Percentiles rank a stretch among this genome's conserved stretches.
phyloP scores from a whole-genome alignment of 2,888 invertebrate genomes.

The Aspidiotus destructor region DNA sequence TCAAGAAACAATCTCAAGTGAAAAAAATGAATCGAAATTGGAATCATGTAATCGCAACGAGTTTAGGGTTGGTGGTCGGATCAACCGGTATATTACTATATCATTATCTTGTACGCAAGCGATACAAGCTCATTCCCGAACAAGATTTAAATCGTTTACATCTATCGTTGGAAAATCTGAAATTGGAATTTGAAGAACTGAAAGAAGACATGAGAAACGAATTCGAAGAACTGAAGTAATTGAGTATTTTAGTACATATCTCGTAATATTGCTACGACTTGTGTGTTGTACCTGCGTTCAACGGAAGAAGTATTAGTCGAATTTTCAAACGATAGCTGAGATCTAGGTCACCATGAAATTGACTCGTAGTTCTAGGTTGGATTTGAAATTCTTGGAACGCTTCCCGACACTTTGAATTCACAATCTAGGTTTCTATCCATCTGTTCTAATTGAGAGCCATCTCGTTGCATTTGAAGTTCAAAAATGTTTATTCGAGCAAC shows the following conservation, averaged over 20 bases:
- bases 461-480: no score
- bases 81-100: slow-evolving; percentile 24
- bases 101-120: slow-evolving; percentile 23
- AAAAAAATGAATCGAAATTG: slow-evolving; percentile 21
- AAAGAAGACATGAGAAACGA: not conserved
- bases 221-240: not conserved
- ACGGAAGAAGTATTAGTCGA: not conserved
- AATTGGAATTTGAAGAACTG: slow-evolving; percentile 29
- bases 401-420: no score
- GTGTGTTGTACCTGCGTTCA: not conserved
- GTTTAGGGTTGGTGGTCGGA: slow-evolving; percentile 22
- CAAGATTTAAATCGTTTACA: slow-evolving; percentile 21
- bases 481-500: no score
- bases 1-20: slow-evolving; percentile 13
- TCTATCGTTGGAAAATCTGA: slow-evolving; percentile 20
- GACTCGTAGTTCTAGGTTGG: not conserved
- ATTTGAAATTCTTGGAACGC: no score
- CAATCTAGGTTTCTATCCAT: no score
- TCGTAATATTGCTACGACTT: not conserved
- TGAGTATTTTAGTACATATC: not conserved
- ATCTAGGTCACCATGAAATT: not conserved
- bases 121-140: slow-evolving; percentile 22
- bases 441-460: no score
- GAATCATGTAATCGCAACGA: slow-evolving; percentile 19
- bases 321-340: not conserved